Evolutionary conservation across 2,888 invertebrate genomes (phyloP).

Genomic region (Acanthosepion esculentum): DNA sequence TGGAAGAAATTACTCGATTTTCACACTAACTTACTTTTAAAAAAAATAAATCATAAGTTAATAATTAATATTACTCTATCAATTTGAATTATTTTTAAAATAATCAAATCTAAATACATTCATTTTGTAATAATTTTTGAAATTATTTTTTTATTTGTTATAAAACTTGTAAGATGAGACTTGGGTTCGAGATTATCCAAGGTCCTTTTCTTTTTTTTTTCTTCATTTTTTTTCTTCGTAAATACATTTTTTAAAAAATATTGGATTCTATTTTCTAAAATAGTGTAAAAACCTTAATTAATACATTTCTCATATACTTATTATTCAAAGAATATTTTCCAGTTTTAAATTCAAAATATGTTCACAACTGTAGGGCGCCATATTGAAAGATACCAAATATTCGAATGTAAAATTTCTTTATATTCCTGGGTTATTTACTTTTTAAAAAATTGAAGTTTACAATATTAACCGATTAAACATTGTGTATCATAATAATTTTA

Average conservation of each 20-base stretch:
- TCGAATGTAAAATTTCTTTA: background rate
- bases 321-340: background rate
- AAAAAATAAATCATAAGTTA: too few species aligned
- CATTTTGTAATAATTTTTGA: too few species aligned
- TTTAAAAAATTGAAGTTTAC: background rate
- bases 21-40: background rate
- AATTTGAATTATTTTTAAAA: too few species aligned
- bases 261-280: background rate
- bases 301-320: background rate
- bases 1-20: background rate
- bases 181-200: background rate
- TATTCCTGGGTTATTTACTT: background rate
- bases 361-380: background rate
- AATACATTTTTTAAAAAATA: background rate
- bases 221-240: background rate
- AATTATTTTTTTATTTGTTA: too few species aligned
- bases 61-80: too few species aligned
- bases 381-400: background rate
- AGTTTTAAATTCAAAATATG: conserved; percentile 34
- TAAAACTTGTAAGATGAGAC: background rate
- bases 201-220: background rate
- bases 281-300: background rate
- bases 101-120: too few species aligned
- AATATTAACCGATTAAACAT: too few species aligned
- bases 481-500: background rate